Evolutionary conservation across 1,140 invertebrate genomes (phyloP), one percentile per base, ranked within the genome.

Genomic region (Calosoma granatense): DNA sequence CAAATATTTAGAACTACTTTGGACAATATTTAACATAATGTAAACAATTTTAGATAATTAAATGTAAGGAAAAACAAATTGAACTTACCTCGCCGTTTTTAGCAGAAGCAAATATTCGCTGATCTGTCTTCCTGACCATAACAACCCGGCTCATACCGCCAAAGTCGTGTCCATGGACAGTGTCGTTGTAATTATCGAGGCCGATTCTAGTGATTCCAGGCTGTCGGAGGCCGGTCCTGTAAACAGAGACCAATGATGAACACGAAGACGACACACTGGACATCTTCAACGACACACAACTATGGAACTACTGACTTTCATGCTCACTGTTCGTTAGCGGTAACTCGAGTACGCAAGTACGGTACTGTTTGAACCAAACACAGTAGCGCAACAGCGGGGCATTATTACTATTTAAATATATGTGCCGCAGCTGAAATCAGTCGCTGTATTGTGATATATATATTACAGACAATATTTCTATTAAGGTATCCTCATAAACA

Each of bases 91-190:
- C 63, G 60, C 71, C 72, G 23, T 67, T 65, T 60, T 69, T 64
- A 1, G 65, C 60, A 4, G 67, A 70, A 21, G 69, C 68, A 61
- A 80, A 80, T 0, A 78, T 80, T 57, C 80, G 72, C 60, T 81
- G 78, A 64, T 82, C 80, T 20, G 78, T 81, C 71, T 82, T 82
- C 54, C 80, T 73, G 3, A 81, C 79, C 80, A 82, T 82, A 19
- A 82, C 78, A 56, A 82, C 79, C 63, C 79, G 68, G 58, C 78
- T 80, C 43, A 76, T 64, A 52, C 77, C 76, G 63, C 75, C 75
- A 61, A 76, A 77, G 60, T 81, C 78, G 63, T 81, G 79, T 12
- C 78, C 78, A 64, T 81, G 79, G 64, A 77, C 75, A 20, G 76
- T 78, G 55, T 67, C 22, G 19, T 14, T 22, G 14, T 30, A 54